Evolutionary conservation across 30 jellyfish, hydroid and myxozoan genomes (phyloP).

Genomic region (Chrysaora quinquecirrha): DNA sequence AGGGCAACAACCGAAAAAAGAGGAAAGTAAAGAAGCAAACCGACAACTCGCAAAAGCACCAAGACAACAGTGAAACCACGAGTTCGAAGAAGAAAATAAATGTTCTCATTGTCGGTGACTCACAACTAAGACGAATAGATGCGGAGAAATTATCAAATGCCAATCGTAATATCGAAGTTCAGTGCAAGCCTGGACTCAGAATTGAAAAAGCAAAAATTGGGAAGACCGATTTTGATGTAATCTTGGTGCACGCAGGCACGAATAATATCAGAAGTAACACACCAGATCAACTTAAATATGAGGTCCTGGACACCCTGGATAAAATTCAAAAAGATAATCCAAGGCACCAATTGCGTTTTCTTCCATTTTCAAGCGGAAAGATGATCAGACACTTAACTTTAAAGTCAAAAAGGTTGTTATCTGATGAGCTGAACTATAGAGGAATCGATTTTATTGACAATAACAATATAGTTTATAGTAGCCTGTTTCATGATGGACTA

Average conservation of each 20-base stretch:
- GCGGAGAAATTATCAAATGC: conserved; percentile 17
- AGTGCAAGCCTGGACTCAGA: conserved; percentile 23
- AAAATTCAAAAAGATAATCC: too few relatives aligned
- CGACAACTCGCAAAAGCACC: not conserved
- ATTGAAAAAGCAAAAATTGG: conserved; percentile 10
- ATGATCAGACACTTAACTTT: too few relatives aligned
- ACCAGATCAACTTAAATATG: conserved; percentile 24
- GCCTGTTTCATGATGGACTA: too few relatives aligned
- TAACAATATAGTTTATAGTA: too few relatives aligned
- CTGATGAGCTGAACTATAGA: too few relatives aligned
- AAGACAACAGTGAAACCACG: not conserved
- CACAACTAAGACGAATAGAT: conserved; percentile 36
- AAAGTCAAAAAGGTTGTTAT: too few relatives aligned
- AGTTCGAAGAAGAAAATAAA: not conserved
- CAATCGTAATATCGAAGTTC: conserved; percentile 19
- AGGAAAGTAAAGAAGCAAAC: not conserved
- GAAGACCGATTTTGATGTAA: not conserved
- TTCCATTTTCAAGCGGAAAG: too few relatives aligned
- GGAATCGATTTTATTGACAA: too few relatives aligned
- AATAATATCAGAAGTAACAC: not conserved
- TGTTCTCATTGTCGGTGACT: conserved; percentile 15
- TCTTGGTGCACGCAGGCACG: conserved; percentile 15
- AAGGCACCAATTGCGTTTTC: too few relatives aligned
- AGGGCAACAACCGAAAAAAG: not conserved
- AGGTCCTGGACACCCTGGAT: conserved; percentile 1